A percentile compares a stretch with the other conserved stretches of the same genome.
phyloP scores from a whole-genome alignment of 2,113 vertebrate genomes.

The Anas platyrhynchos region DNA sequence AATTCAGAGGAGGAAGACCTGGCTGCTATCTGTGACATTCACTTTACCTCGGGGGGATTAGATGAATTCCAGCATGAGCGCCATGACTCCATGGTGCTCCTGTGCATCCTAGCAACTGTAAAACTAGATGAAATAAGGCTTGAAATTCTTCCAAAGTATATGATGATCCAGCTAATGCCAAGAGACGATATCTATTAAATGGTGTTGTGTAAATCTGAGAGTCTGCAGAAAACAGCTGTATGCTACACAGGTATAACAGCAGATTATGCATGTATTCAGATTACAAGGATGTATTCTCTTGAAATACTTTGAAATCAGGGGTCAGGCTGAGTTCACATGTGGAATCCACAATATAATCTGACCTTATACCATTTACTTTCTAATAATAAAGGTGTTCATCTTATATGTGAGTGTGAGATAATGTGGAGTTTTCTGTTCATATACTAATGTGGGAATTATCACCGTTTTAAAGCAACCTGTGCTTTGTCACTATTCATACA shows the following conservation, averaged over 20 bases:
- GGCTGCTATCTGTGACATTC: conserved; percentile 18
- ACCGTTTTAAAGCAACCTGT: background rate
- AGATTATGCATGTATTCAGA: background rate
- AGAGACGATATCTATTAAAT: background rate
- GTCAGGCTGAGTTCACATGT: background rate
- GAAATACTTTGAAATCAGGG: background rate
- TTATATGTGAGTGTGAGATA: background rate
- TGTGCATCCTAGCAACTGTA: background rate
- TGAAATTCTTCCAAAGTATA: background rate
- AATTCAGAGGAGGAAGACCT: background rate
- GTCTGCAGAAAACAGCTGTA: background rate
- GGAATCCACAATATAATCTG: background rate
- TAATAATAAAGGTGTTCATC: background rate
- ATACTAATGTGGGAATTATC: background rate
- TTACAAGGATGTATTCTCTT: background rate
- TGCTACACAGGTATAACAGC: background rate
- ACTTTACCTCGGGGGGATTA: background rate
- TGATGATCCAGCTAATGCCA: background rate
- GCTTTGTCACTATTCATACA: background rate
- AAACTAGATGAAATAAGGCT: background rate
- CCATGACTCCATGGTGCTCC: background rate
- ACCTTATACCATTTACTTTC: background rate
- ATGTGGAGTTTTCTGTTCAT: background rate
- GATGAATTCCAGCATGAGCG: background rate
- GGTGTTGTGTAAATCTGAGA: background rate